Base-by-base conservation (phyloP, 2,888 invertebrate species). In the Drosophila eohydei region DNA sequence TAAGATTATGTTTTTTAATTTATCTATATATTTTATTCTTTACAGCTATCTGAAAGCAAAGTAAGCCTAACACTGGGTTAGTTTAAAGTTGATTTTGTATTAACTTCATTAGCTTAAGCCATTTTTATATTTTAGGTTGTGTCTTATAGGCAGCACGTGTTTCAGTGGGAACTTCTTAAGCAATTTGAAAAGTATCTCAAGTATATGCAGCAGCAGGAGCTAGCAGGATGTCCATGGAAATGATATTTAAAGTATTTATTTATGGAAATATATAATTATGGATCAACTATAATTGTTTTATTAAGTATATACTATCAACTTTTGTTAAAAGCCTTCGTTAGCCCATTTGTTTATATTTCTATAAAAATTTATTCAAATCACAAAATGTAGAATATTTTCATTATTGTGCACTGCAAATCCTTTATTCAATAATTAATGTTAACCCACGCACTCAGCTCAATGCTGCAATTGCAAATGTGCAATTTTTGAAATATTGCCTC, bases 361-460 rank as follows among this genome's bases (percentile, higher is more conserved):
- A n/a, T 8, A 9, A n/a, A 9, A 48, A 30, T 34, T n/a, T 6
- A 34, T 21, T 34, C 0, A 21, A 16, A 34, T 32, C 16, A 32
- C 4, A 16, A 16, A 16, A 16, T 32, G 11, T 50, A 32, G 6
- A 14, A n/a, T 32, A 16, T 32, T 9, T 32, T 1, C 9, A 32
- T 16, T 50, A 11, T n/a, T 48, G 3, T n/a, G 0, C 9, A 30
- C 30, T 8, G 4, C 8, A n/a, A 30, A 0, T 8, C 0, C 4
- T n/a, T 32, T 50, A 3, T 16, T 32, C 0, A n/a, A 11, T 46
- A 32, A 16, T 32, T 16, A 48, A 48, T n/a, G 3, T 32, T 11
- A 32, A 5, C 5, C 11, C 48, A 16, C 16, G 16, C 16, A 6
- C 11, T 50, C 16, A 16, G 1, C 32, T 11, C n/a, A 11, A n/a